Base-by-base conservation (phyloP, 1,140 invertebrate species). In the Mamestra configurata region DNA sequence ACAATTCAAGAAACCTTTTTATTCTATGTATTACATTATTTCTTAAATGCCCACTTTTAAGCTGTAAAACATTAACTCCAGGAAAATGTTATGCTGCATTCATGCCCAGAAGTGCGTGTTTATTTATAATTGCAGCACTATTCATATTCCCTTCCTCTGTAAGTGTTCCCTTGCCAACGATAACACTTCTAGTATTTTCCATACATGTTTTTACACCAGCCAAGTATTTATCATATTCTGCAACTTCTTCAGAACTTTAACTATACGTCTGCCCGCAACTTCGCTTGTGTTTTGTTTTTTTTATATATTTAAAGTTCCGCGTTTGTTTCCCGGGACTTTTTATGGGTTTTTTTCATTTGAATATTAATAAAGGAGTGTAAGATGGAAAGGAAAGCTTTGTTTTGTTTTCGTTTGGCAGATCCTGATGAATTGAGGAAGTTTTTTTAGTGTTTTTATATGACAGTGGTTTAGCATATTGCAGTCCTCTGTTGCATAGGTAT, bases 181-280 rank as follows among this genome's bases (percentile, higher is more conserved):
- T 22, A 31, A 77, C 37, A 18, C 10, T 46, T 59, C 18, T 27
- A 31, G 13, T 76, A 24, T 49, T 77, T 64, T 64, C 11, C 35
- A 68, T 55, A 51, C 35, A 53, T 51, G 27, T 57, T 59, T 77
- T 64, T 77, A 40, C 53, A 24, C 27, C 31, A 80, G 35, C 27
- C 61, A 80, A 71, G 43, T 75, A 82, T 89, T 89, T 87, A 86
- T 86, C 83, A 86, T 86, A 79, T 81, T 83, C 79, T 76, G 75
- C 77, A 81, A 86, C 73, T 87, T 82, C 59, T 35, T 22, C 27
- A 59, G 43, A 87, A 86, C 84, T 89, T 84, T 79, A 53, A 80
- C 83, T 81, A 87, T 85, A 76, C 73, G 57, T 61, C 57, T 64
- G 73, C 73, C 22, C 37, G 55, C 22, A 76, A 64, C 57, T 76